Base-by-base conservation (phyloP, 2,797 vertebrate genomes). In the Eidolon dupreanum region DNA sequence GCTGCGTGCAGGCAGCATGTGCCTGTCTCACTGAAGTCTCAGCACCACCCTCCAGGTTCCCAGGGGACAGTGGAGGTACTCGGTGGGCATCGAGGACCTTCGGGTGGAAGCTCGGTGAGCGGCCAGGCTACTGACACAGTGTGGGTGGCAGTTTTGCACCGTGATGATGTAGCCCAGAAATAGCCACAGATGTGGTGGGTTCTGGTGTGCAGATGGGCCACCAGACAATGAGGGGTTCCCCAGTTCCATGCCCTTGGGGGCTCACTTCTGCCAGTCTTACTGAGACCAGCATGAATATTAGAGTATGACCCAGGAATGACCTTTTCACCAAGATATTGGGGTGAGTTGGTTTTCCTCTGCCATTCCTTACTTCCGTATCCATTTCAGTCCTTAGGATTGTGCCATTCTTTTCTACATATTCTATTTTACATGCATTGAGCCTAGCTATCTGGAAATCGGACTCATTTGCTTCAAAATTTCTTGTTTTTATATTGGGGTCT, bases 191-290 rank as follows among this genome's bases (percentile, higher is more conserved):
- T 12, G 15, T 28, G 3, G 20, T n/a, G 59, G 59, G 20, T 19
- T 55, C 70, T 66, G 79, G 53, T 8, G 8, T 57, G 43, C 73
- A 22, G 22, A 59, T 3, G 53, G 26, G 26, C 20, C 9, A 1
- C 31, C 36, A 17, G 49, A 49, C 5, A 16, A 49, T 49, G 49
- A 12, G 49, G 65, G 10, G 20, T 31, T 46, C 38, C 33, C 31
- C n/a, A 5, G 5, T 49, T 36, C 26, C 11, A 2, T 7, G 22
- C 28, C 43, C 41, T 28, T 59, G 53, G 5, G 28, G 33, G 16
- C 11, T 53, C 4, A 0, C 28, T 6, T 33, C 16, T 1, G 3
- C 17, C 17, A 0, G 22, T 24, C 36, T 61, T 24, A 4, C 38
- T 1, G 38, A 78, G 36, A 55, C 7, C 15, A 11, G 33, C 33